Conservation (phyloP, 1,140 invertebrate species). For the Calliopsis andreniformis region DNA sequence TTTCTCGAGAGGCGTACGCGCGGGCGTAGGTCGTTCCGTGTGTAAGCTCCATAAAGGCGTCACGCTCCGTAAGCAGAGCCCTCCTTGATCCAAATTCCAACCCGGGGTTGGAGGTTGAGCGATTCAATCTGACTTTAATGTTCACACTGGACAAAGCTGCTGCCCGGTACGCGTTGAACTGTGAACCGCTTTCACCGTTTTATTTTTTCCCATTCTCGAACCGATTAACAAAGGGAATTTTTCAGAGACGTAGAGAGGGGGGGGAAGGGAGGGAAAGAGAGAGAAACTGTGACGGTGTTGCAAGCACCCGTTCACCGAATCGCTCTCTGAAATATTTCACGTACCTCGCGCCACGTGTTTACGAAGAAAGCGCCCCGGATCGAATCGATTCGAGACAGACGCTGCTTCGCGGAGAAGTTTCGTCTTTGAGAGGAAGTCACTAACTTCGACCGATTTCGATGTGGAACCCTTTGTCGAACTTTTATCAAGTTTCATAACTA, state of each 20-base stretch:
- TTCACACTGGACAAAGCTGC: slow-evolving; percentile 51
- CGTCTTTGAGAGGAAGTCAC: too few species aligned
- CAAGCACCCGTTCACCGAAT: slow-evolving; percentile 32
- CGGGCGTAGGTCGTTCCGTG: slow-evolving; percentile 68
- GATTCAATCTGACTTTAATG: slow-evolving; percentile 71
- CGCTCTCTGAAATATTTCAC: slow-evolving; percentile 25
- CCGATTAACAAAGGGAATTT: slow-evolving; percentile 50
- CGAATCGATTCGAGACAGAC: slow-evolving; percentile 3
- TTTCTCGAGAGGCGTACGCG: slow-evolving; percentile 39
- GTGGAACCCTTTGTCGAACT: too few species aligned
- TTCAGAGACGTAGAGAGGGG: not conserved
- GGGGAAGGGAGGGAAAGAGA: too few species aligned
- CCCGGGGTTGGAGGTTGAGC: slow-evolving; percentile 72
- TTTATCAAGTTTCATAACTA: too few species aligned
- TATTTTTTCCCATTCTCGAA: slow-evolving; percentile 44
- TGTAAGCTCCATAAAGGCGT: slow-evolving; percentile 75
- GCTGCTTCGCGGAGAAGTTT: not conserved
- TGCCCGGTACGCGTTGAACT: slow-evolving; percentile 42
- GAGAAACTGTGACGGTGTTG: slow-evolving; percentile 9
- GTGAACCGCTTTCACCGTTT: slow-evolving; percentile 48
- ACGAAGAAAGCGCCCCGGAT: slow-evolving; percentile 27
- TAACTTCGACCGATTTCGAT: too few species aligned
- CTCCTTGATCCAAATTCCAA: slow-evolving; percentile 79
- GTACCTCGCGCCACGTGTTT: slow-evolving; percentile 24
- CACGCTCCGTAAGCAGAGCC: slow-evolving; percentile 71